Evolutionary conservation across 2,113 vertebrate genomes (phyloP).

Genomic region (Psilopsiagon aurifrons): DNA sequence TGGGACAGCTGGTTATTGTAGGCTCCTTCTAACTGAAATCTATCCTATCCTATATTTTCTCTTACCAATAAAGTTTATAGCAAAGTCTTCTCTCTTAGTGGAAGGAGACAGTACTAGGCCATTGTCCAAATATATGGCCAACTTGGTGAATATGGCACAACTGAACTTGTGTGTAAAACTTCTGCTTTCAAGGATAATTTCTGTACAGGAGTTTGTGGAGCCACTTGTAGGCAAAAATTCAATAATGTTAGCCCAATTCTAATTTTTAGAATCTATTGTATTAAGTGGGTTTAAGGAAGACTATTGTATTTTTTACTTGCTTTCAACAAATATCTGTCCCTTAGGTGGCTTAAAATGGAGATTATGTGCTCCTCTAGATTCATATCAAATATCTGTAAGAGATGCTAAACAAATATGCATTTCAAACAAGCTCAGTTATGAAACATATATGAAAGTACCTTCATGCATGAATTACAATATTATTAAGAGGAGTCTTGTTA

Average conservation of each 20-base stretch:
- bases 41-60: background rate
- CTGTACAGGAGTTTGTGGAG: background rate
- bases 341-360: background rate
- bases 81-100: background rate
- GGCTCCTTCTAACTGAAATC: background rate
- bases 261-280: background rate
- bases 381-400: background rate
- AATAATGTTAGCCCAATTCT: background rate
- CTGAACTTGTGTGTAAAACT: background rate
- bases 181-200: background rate
- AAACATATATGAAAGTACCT: conserved; percentile 3
- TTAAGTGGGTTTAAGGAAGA: background rate
- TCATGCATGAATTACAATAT: conserved; percentile 41
- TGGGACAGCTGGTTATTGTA: background rate
- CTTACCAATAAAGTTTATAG: background rate
- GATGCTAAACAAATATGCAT: background rate
- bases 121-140: background rate
- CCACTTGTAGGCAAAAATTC: background rate
- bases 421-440: background rate
- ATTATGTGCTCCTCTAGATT: background rate
- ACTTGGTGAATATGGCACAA: background rate
- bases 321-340: background rate
- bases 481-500: conserved; percentile 24
- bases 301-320: background rate
- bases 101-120: background rate